Base-by-base conservation (phyloP, 2,888 invertebrate genomes). In the Dryadula phaetusa region DNA sequence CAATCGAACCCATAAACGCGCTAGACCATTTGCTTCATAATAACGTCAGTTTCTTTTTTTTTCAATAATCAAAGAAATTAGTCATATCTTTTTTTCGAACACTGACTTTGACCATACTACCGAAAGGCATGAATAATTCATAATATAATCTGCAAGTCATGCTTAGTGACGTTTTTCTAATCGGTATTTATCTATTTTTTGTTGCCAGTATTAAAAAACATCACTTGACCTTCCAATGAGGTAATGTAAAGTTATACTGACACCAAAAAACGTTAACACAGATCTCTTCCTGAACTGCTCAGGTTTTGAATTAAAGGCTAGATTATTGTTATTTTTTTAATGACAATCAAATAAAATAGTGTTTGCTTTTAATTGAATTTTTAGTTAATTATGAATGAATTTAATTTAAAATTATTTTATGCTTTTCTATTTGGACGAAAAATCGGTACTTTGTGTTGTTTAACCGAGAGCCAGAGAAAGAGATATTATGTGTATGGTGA, bases 111-210 rank as follows among this genome's bases (percentile, higher is more conserved):
- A 32, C 6, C 8, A 32, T 8, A 28, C 37, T 2, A 37, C 3
- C 12, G 1, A 12, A 37, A 12, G 37, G 37, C 3, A 37, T 37
- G n/a, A n/a, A 25, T 49, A 28, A 49, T 49, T 49, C 16, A 49
- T 28, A 16, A 25, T 49, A 16, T 16, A 56, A 37, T n/a, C 2
- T 37, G 37, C 54, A 37, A 56, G 54, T 56, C 54, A 56, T 22
- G 10, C n/a, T n/a, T n/a, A 34, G 8, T 37, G n/a, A 37, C n/a
- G 18, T 34, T 22, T 47, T 47, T 34, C 20, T 37, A 37, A 54
- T 34, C 53, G 3, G 32, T 37, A 18, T 53, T 28, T 34, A 37
- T 20, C 37, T 22, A 37, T 8, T 56, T 54, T 54, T 22, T 56
- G 20, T 0, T n/a, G 25, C 12, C 7, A 14, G 32, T 37, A 37